These are phyloP conservation scores for Orthosia gracilis DNA, from an alignment of 2,888 invertebrate genomes.

Conservation along the genomic window DNA sequence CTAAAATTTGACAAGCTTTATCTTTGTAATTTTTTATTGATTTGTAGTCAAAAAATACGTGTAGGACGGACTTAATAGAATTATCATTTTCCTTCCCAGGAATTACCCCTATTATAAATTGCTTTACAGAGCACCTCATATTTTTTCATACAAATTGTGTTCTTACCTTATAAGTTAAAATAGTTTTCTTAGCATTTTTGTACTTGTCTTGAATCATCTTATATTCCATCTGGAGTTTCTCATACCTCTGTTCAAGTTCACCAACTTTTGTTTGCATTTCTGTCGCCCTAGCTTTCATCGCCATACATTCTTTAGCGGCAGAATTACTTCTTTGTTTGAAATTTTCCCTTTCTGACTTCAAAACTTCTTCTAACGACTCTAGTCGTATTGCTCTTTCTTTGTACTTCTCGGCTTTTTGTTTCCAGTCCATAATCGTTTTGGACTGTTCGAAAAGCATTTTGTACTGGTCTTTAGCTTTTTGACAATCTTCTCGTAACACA, in stretches of 20 bases:
- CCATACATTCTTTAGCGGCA: conserved; percentile 80
- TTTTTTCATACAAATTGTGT: conserved; percentile 5
- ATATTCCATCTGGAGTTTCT: conserved; percentile 84
- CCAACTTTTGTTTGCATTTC: conserved; percentile 86
- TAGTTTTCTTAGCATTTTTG: conserved; percentile 92
- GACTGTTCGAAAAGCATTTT: conserved; percentile 31
- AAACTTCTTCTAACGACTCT: conserved; percentile 82
- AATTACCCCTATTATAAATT: too few relatives aligned
- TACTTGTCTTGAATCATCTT: conserved; percentile 91
- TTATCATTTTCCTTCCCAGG: too few relatives aligned
- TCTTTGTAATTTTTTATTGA: too few relatives aligned
- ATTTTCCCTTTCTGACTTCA: conserved; percentile 85
- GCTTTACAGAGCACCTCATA: too few relatives aligned
- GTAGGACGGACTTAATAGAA: too few relatives aligned
- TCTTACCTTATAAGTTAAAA: conserved; percentile 92
- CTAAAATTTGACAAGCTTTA: too few relatives aligned
- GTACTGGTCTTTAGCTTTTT: conserved; percentile 78
- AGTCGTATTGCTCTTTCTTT: conserved; percentile 80
- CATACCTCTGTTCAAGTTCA: conserved; percentile 83
- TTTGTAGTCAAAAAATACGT: too few relatives aligned
- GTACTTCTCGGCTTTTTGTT: conserved; percentile 82
- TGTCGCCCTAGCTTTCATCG: conserved; percentile 83
- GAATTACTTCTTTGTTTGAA: conserved; percentile 79
- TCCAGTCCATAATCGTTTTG: conserved; percentile 78
- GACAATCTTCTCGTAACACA: conserved; percentile 80